A percentile compares a stretch with the other conserved stretches of the same genome.
phyloP scores from a whole-genome alignment of 2,797 vertebrate genomes.

The Eulemur mongoz region DNA sequence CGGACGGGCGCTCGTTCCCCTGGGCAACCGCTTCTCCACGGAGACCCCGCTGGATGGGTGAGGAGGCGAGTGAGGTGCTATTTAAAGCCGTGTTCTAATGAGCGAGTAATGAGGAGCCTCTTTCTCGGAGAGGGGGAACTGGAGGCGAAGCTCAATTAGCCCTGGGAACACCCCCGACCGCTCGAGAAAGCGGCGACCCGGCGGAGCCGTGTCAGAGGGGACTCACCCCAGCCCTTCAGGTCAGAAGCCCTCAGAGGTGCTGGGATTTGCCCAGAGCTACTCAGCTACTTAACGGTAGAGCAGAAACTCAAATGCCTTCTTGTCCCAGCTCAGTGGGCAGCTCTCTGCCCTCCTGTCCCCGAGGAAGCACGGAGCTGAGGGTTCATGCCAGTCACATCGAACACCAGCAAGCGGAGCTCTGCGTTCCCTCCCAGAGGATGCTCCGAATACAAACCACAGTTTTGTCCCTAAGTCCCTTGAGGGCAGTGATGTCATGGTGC shows the following conservation, averaged over 20 bases:
- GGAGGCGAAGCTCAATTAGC: constrained; percentile 73
- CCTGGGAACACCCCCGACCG: constrained; percentile 69
- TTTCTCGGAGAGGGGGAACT: constrained; percentile 58
- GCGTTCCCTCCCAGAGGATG: rapidly evolving
- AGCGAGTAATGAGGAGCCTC: constrained; percentile 22
- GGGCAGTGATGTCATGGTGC: rapidly evolving
- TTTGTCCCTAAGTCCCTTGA: neutral
- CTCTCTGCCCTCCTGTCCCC: rapidly evolving
- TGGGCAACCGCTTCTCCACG: constrained; percentile 72
- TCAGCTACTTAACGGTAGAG: neutral
- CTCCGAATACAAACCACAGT: rapidly evolving
- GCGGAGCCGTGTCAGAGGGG: neutral
- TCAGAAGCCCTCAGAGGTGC: rapidly evolving
- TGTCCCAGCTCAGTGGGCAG: neutral
- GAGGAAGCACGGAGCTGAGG: neutral
- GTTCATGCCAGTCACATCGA: rapidly evolving
- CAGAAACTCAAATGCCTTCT: neutral
- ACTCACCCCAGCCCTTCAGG: neutral
- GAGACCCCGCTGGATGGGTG: constrained; percentile 73
- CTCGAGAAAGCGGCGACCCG: neutral
- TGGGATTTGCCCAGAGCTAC: neutral
- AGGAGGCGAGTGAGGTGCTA: constrained; percentile 79
- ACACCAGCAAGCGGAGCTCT: rapidly evolving
- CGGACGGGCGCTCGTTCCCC: constrained; percentile 54
- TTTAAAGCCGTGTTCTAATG: constrained; percentile 77